Evolutionary conservation across 2,888 invertebrate species (phyloP).

Genomic region (Lithophane leautieri): DNA sequence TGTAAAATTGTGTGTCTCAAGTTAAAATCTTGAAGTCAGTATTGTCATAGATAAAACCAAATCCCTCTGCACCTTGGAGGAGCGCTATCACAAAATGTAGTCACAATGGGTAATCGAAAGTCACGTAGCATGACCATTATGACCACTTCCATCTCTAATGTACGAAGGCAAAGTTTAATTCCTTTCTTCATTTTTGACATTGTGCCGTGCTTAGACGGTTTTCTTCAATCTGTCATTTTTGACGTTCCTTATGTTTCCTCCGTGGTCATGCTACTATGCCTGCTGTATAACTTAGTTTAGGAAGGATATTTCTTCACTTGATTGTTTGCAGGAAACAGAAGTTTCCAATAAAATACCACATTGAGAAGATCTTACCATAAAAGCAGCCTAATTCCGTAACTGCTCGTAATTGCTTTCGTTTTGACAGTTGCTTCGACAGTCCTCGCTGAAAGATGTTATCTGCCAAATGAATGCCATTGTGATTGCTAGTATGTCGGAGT

Average conservation of each 20-base stretch:
- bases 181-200: background rate
- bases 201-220: no score
- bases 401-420: background rate
- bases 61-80: background rate
- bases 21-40: background rate
- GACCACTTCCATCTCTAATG: background rate
- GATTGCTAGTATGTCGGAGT: background rate
- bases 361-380: no score
- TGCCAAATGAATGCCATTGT: background rate
- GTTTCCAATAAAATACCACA: no score
- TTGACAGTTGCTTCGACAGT: background rate
- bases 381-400: background rate
- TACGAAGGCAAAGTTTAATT: background rate
- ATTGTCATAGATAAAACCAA: background rate
- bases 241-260: background rate
- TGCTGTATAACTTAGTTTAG: no score
- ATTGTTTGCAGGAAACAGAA: no score
- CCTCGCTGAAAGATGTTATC: background rate
- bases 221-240: background rate
- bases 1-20: background rate
- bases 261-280: background rate
- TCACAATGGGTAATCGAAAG: background rate
- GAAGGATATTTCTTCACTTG: no score
- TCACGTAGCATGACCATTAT: background rate
- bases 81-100: background rate